Evolutionary conservation across 2,113 vertebrate genomes (phyloP).

Genomic region (Sphyrna mokarran): DNA sequence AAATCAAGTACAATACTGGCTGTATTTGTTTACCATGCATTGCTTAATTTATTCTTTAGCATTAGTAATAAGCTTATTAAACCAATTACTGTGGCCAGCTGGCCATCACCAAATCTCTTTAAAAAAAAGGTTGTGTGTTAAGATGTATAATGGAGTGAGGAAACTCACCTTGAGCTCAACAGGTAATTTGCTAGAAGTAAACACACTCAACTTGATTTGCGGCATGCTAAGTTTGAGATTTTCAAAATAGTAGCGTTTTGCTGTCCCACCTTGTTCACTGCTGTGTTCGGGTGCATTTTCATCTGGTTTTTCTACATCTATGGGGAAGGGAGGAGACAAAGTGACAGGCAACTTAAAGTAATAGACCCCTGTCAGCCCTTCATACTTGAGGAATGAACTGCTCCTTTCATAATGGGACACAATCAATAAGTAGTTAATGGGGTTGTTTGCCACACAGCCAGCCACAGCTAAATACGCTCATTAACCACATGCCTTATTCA

Average conservation of each 20-base stretch:
- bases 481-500: background rate
- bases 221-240: conserved; percentile 95
- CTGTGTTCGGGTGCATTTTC: conserved; percentile 82
- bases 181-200: conserved; percentile 89
- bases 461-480: background rate
- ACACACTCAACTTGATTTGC: conserved; percentile 88
- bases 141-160: background rate
- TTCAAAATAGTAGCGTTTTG: conserved; percentile 88
- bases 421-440: background rate
- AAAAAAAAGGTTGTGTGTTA: background rate
- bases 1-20: background rate
- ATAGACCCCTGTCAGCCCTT: background rate
- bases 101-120: background rate
- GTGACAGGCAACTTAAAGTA: background rate
- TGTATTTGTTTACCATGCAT: background rate
- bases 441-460: background rate
- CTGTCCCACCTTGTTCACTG: conserved; percentile 59
- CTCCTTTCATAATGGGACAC: background rate
- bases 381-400: background rate
- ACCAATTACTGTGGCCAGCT: background rate
- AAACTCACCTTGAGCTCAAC: conserved; percentile 82
- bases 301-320: conserved; percentile 86
- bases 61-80: background rate
- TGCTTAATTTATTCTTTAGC: background rate
- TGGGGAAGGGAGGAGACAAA: conserved; percentile 26